Evolutionary conservation across 2,888 invertebrate species (phyloP).

Genomic region (Sceliomorpha sp.): DNA sequence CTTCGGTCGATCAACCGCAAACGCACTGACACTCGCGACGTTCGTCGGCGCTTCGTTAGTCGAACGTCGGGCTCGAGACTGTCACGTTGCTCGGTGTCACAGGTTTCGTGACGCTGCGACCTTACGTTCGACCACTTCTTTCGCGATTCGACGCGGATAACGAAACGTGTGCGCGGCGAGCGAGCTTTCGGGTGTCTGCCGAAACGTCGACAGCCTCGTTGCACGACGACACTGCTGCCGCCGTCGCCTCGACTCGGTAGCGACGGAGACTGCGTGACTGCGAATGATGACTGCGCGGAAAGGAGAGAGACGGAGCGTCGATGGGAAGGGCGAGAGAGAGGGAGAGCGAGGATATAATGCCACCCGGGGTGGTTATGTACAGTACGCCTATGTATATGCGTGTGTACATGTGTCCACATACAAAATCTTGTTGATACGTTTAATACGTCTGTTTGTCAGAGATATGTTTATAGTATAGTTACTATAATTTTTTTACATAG

Average conservation of each 20-base stretch:
- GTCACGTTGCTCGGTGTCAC: no score
- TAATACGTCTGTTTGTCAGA: no score
- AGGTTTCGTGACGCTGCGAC: no score
- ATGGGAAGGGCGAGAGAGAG: constrained; percentile 18
- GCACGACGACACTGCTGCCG: constrained; percentile 23
- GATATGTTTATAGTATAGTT: no score
- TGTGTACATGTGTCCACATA: not conserved
- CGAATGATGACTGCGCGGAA: constrained; percentile 47
- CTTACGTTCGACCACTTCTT: constrained; percentile 3
- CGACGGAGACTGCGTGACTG: constrained; percentile 62
- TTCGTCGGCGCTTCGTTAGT: no score
- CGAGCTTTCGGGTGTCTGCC: constrained; percentile 12
- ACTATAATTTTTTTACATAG: no score
- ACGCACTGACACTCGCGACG: no score
- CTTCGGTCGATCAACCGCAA: no score
- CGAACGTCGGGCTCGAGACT: no score
- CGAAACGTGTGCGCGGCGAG: not conserved
- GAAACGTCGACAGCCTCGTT: constrained; percentile 7
- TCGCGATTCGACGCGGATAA: no score
- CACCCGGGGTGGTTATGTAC: constrained; percentile 15
- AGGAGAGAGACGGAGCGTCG: constrained; percentile 15
- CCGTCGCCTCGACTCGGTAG: constrained; percentile 39
- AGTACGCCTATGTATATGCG: constrained; percentile 21
- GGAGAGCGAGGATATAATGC: constrained; percentile 30
- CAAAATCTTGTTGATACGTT: no score